Evolutionary conservation across 2,888 invertebrate genomes (phyloP).

Genomic region (Melolontha melolontha): DNA sequence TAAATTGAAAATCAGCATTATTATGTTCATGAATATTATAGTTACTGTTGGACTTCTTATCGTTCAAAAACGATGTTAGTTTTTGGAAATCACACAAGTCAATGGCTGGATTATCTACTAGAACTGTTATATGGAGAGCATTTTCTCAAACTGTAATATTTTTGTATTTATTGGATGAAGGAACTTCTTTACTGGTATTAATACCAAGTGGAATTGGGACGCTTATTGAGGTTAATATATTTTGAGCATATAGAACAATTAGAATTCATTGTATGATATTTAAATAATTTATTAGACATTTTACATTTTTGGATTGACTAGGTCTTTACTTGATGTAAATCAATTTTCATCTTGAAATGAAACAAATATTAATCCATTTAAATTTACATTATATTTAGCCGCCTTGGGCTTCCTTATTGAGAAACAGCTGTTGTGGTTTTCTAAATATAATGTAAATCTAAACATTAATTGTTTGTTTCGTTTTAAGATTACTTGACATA

Average conservation of each 20-base stretch:
- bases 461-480: too few species aligned
- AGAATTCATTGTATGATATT: neutral
- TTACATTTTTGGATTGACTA: too few species aligned
- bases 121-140: conserved; percentile 93
- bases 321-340: too few species aligned
- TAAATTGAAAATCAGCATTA: conserved; percentile 6
- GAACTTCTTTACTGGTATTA: conserved; percentile 89
- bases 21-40: conserved; percentile 67
- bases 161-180: conserved; percentile 91
- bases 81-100: conserved; percentile 92
- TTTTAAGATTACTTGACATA: too few species aligned
- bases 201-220: conserved; percentile 88
- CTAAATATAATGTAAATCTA: too few species aligned
- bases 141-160: conserved; percentile 94
- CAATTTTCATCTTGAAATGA: too few species aligned
- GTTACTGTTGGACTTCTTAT: conserved; percentile 95
- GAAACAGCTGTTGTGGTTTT: too few species aligned
- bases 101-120: conserved; percentile 89
- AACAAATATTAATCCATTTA: too few species aligned
- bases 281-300: neutral
- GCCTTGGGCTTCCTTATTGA: too few species aligned
- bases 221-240: conserved; percentile 83
- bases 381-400: neutral
- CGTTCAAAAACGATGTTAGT: conserved; percentile 96
- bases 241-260: too few species aligned